Conservation (phyloP, 2,113 vertebrate species). For the Epinephelus lanceolatus region DNA sequence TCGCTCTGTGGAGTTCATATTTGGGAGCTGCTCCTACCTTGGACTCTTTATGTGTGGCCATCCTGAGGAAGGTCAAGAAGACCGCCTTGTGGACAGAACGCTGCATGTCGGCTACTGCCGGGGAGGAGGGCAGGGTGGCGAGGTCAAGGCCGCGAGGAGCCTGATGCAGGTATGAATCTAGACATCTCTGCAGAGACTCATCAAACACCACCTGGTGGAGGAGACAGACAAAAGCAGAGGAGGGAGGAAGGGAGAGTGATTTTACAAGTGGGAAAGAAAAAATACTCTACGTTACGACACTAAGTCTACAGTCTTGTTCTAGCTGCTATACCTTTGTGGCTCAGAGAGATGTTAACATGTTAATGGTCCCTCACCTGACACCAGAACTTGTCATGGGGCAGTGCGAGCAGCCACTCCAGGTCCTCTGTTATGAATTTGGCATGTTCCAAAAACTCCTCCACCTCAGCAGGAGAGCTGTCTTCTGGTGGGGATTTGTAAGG, state of each 20-base stretch:
- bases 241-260: not conserved
- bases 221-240: not conserved
- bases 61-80: slow-evolving; percentile 95
- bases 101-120: slow-evolving; percentile 86
- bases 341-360: not conserved
- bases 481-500: slow-evolving; percentile 89
- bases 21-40: slow-evolving; percentile 84
- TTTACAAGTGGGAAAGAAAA: not conserved
- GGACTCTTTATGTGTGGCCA: slow-evolving; percentile 98
- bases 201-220: slow-evolving; percentile 94
- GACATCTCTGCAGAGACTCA: slow-evolving; percentile 92
- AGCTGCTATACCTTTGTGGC: not conserved
- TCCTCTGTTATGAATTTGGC: slow-evolving; percentile 92
- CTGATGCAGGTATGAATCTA: slow-evolving; percentile 92
- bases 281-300: not conserved
- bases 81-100: slow-evolving; percentile 87
- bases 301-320: not conserved
- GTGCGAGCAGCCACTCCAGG: slow-evolving; percentile 93
- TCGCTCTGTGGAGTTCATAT: not conserved
- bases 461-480: slow-evolving; percentile 85
- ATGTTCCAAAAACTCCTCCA: slow-evolving; percentile 94
- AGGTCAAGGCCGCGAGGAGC: slow-evolving; percentile 90
- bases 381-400: slow-evolving; percentile 97
- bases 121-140: slow-evolving; percentile 71
- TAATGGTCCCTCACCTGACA: slow-evolving; percentile 89